Evolutionary conservation across 2,888 invertebrate genomes (phyloP).

Genomic region (Scaptomyza reducta): DNA sequence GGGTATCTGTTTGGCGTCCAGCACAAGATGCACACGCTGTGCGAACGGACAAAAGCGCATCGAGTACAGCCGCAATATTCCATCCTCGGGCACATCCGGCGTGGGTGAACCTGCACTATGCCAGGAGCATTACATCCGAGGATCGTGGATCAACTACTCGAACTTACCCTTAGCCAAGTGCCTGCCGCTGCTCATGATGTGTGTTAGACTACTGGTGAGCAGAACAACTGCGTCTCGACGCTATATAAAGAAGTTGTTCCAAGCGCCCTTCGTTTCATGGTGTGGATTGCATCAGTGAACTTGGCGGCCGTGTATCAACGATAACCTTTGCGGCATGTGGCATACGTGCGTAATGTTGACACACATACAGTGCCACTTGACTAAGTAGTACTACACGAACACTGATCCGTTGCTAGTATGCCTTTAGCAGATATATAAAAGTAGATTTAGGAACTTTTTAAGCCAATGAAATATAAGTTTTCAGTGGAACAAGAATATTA

Average conservation of each 20-base stretch:
- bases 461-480: no score
- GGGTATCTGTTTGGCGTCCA: conserved; percentile 92
- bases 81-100: conserved; percentile 87
- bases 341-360: conserved; percentile 2
- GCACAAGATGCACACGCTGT: conserved; percentile 90
- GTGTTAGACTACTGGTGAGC: conserved; percentile 41
- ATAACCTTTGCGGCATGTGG: conserved; percentile 44
- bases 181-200: conserved; percentile 73
- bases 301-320: conserved; percentile 37
- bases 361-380: conserved; percentile 16
- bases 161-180: conserved; percentile 68
- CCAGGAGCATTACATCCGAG: neutral
- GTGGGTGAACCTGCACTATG: conserved; percentile 86
- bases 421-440: no score
- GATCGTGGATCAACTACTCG: no score
- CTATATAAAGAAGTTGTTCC: conserved; percentile 31
- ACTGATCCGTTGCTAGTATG: no score
- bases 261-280: conserved; percentile 46
- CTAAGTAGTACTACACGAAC: neutral
- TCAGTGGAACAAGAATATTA: no score
- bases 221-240: neutral
- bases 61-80: conserved; percentile 90
- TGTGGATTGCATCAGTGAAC: conserved; percentile 56
- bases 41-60: conserved; percentile 95
- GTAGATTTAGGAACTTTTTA: no score